Evolutionary conservation across 2,113 vertebrate species (phyloP), one percentile per base, ranked within the genome.

Genomic region (Rhodinocichla rosea): DNA sequence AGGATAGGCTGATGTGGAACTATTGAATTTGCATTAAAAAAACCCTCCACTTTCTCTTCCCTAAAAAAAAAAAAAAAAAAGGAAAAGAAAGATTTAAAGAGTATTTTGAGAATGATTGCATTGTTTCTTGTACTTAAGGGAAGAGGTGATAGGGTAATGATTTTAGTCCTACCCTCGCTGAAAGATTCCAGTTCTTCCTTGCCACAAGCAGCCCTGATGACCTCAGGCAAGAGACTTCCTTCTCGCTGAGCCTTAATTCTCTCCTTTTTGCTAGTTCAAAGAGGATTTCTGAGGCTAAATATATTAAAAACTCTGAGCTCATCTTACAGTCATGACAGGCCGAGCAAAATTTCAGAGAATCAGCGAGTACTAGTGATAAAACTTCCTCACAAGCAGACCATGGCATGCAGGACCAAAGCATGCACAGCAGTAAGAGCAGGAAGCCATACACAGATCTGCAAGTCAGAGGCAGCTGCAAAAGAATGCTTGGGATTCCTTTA

Each of bases 221-320:
- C 96, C 89, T 83, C 91, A 68, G 76, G 76, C 83, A 87, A 92
- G 59, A 63, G 15, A 26, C 9, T 81, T 86, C 33, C 30, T 74
- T 90, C 45, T 86, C 9, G 15, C 42, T 69, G 26, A 90, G 59
- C 47, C 39, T 89, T 90, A 75, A 80, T 84, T 95, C 56, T 89
- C 50, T 90, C 32, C 9, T 74, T 93, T 89, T 88, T 81, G 10
- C 27, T 67, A n/a, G 33, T 83, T 94, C 83, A 84, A 64, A 89
- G 86, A 87, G 76, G 86, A 89, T 92, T 90, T 92, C 47, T 81
- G 39, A 81, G 52, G 68, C 80, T 94, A 92, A 96, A 90, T 74
- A 15, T 33, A 60, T 65, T 44, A 81, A 93, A 67, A 93, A 78
- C 42, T 91, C 59, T 59, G 68, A 32, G 35, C 50, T 90, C 52